phyloP scores from a whole-genome alignment of 2,888 invertebrate genomes.

The Aphodius sticticus region DNA sequence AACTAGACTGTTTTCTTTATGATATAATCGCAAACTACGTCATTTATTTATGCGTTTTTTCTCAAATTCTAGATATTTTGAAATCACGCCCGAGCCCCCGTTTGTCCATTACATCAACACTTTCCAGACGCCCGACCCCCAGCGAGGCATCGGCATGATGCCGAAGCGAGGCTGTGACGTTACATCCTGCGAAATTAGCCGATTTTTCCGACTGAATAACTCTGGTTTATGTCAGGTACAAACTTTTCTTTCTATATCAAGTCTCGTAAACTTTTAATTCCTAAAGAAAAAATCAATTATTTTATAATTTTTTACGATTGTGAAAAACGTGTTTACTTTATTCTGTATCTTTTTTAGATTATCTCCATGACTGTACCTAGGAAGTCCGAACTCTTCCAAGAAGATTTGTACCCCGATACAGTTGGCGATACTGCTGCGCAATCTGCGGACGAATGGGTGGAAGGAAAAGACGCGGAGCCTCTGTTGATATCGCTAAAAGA shows the following conservation, averaged over 20 bases:
- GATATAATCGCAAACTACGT: too few relatives aligned
- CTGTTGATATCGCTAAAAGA: conserved; percentile 91
- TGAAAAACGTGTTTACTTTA: not conserved
- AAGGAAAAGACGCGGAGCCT: conserved; percentile 90
- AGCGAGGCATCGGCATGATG: conserved; percentile 97
- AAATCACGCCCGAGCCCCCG: conserved; percentile 91
- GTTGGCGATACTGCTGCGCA: conserved; percentile 88
- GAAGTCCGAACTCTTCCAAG: conserved; percentile 97
- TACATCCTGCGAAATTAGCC: conserved; percentile 90
- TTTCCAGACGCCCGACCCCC: conserved; percentile 97
- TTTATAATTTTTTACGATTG: too few relatives aligned
- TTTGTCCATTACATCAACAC: conserved; percentile 97
- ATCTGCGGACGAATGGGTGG: conserved; percentile 92
- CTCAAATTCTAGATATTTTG: conserved; percentile 58
- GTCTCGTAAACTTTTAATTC: too few relatives aligned
- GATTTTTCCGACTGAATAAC: conserved; percentile 96
- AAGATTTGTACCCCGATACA: conserved; percentile 96
- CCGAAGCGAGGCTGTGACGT: conserved; percentile 97
- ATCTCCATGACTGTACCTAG: conserved; percentile 98
- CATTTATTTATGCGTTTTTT: not conserved
- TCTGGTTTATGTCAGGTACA: conserved; percentile 88
- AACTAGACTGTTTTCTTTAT: not conserved
- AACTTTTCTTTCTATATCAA: not conserved
- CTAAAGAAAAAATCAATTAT: too few relatives aligned
- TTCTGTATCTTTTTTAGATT: conserved; percentile 61